Percentiles rank a stretch among this genome's conserved stretches.
phyloP scores from a whole-genome alignment of 2,888 invertebrate genomes.

The Drosophila prostipennis region DNA sequence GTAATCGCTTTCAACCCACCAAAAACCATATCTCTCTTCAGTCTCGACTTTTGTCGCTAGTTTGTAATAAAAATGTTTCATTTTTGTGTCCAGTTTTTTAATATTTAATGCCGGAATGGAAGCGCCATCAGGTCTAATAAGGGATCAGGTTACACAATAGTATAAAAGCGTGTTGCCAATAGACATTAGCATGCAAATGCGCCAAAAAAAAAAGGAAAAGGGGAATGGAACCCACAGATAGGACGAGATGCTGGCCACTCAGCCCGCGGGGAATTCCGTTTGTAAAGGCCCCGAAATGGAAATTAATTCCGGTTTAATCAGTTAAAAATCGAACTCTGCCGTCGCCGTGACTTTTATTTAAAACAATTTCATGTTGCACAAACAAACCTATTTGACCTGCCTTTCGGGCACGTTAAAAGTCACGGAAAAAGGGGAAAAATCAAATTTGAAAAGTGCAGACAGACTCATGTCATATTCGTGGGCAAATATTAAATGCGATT shows the following conservation, averaged over 20 bases:
- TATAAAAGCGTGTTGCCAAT: constrained; percentile 73
- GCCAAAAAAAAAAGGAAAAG: constrained; percentile 55
- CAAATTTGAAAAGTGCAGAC: constrained; percentile 47
- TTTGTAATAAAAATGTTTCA: constrained; percentile 76
- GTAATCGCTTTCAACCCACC: not conserved
- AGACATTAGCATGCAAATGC: constrained; percentile 80
- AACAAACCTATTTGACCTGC: constrained; percentile 52
- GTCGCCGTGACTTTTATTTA: constrained; percentile 71
- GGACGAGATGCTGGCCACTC: constrained; percentile 27
- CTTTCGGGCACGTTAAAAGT: constrained; percentile 44
- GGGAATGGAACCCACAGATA: constrained; percentile 32
- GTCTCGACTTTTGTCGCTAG: constrained; percentile 38
- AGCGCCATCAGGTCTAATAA: constrained; percentile 26
- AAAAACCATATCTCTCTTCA: constrained; percentile 2
- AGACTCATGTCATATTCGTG: constrained; percentile 45
- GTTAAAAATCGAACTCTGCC: constrained; percentile 73
- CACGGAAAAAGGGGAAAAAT: constrained; percentile 37
- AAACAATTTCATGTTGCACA: constrained; percentile 64
- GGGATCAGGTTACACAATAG: constrained; percentile 38
- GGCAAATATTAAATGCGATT: constrained; percentile 74
- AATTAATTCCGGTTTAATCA: constrained; percentile 77
- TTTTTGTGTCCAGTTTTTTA: constrained; percentile 76
- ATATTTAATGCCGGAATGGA: constrained; percentile 69
- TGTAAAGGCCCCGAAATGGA: constrained; percentile 49
- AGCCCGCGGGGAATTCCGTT: constrained; percentile 10